Evolutionary conservation across 2,797 vertebrate species (phyloP), one percentile per base, ranked within the genome.

Genomic region (Sebastes flavidus): DNA sequence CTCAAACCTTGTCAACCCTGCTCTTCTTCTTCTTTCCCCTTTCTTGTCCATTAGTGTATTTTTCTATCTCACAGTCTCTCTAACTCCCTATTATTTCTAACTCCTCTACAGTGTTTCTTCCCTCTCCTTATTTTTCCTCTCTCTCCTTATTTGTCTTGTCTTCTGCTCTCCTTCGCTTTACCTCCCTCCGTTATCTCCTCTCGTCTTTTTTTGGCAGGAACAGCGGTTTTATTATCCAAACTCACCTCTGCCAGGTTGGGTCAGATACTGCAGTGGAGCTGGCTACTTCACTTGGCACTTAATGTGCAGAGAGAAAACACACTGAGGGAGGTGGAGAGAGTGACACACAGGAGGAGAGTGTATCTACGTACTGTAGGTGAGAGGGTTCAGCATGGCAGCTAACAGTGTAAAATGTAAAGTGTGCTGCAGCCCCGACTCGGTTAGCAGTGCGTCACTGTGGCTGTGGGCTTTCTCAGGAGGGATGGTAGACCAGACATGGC

Each of bases 241-340:
- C 38, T 91, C 87, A 89, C 88, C 86, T 92, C 86, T 88, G 85
- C 84, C 89, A 90, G 86, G 90, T 75, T 86, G 87, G 91, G 89
- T 93, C 84, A 84, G 81, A 91, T 87, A 83, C 89, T 84, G 87
- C 90, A 88, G 90, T 87, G 88, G 78, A 88, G 77, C 67, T 42
- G 38, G 38, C 20, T 10, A 77, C 80, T 82, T 82, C 67, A 68
- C 81, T 85, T 86, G 84, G 86, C 88, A 86, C 68, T 75, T 80
- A 81, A 71, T 62, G 58, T 54, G 65, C 63, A 75, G 75, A 85
- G 67, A 80, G 73, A 36, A 66, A 25, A 62, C 75, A 34, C 66
- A 65, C 54, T 11, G 32, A 84, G 69, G 52, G 74, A 81, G 68
- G 65, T 9, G 8, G 20, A 71, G 71, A 68, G 66, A 71, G 60